A percentile compares a stretch with the other conserved stretches of the same genome.
These are phyloP conservation scores for Sciurus carolinensis DNA, from an alignment of 2,797 vertebrate genomes.

Conservation along the genomic window DNA sequence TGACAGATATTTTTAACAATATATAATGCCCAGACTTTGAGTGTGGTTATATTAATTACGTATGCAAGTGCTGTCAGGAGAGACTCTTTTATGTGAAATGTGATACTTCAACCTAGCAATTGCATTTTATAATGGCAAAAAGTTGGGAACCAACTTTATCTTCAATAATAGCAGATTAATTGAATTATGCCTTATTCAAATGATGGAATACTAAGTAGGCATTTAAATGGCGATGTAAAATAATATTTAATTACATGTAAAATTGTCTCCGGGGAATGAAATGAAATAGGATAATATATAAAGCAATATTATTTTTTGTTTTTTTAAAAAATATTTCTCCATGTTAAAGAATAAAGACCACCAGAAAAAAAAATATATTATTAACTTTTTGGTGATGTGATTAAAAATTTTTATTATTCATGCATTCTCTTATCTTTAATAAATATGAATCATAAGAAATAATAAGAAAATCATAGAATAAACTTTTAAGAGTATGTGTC, in stretches of 20 bases:
- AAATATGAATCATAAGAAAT: constrained; percentile 17
- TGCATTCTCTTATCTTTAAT: not conserved
- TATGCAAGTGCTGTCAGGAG: not conserved
- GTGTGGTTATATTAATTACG: not conserved
- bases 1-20: constrained; percentile 33
- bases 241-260: constrained; percentile 13
- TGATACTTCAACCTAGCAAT: not conserved
- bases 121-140: constrained; percentile 14
- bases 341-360: not conserved
- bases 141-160: not conserved
- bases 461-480: constrained; percentile 4
- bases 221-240: not conserved
- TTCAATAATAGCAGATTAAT: not conserved
- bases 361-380: not conserved
- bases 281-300: not conserved
- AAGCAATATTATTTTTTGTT: not conserved
- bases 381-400: not conserved
- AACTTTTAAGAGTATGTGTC: not conserved
- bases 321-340: not conserved
- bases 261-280: not conserved
- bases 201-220: not conserved
- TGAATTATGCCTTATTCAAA: not conserved
- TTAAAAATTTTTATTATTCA: not conserved
- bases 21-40: not conserved
- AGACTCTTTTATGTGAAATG: not conserved